A percentile compares a stretch with the other conserved stretches of the same genome.
Conservation (phyloP, 1,140 invertebrate genomes). For the Euwallacea similis region DNA sequence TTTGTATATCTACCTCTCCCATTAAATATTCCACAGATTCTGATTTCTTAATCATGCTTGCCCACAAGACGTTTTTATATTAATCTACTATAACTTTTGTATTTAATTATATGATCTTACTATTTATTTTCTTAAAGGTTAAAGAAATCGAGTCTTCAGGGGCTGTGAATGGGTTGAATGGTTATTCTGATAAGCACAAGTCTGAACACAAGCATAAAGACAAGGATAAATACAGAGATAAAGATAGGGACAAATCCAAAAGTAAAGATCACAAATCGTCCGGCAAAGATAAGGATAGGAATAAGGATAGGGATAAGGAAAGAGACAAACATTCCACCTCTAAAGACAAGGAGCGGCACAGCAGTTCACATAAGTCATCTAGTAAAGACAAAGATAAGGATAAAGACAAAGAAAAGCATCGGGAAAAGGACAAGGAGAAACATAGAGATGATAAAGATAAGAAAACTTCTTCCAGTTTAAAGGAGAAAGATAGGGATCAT, state of each 20-base stretch:
- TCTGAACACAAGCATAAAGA: constrained; percentile 68
- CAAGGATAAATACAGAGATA: constrained; percentile 60
- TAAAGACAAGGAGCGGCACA: constrained; percentile 53
- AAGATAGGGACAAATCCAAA: constrained; percentile 62
- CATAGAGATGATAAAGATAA: constrained; percentile 42
- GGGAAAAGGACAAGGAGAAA: constrained; percentile 29
- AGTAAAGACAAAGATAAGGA: constrained; percentile 59
- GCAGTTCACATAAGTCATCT: constrained; percentile 63
- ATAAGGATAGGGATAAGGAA: constrained; percentile 40
- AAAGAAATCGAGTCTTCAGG: neutral
- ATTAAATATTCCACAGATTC: no score
- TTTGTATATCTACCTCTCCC: no score
- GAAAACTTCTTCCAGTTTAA: constrained; percentile 45
- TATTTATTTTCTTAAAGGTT: neutral
- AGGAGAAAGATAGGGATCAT: constrained; percentile 49
- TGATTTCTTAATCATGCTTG: no score
- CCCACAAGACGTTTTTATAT: no score
- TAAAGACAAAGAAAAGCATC: constrained; percentile 52
- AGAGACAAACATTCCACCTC: constrained; percentile 48
- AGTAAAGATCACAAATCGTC: constrained; percentile 65
- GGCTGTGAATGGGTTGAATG: constrained; percentile 67
- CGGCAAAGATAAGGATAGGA: constrained; percentile 57
- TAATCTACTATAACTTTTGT: neutral
- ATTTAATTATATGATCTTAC: neutral
- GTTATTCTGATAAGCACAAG: constrained; percentile 69